Percentiles rank a stretch among this genome's conserved stretches.
Evolutionary conservation across 2,113 vertebrate species (phyloP).

Genomic region (Tupaia tana): DNA sequence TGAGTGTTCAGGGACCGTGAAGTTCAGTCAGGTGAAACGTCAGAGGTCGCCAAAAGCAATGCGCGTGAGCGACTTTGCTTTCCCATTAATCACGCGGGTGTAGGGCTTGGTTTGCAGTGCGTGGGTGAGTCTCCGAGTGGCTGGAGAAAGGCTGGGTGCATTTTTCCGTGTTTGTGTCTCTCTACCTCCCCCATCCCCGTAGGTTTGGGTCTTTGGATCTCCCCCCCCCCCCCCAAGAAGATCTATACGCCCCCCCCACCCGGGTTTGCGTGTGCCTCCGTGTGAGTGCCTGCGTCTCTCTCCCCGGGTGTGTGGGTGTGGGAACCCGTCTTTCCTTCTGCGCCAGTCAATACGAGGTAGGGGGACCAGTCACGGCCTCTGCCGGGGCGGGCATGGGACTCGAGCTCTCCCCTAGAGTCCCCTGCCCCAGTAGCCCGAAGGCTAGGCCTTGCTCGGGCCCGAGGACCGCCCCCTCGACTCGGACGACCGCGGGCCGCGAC

Average conservation of each 20-base stretch:
- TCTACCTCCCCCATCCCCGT: not conserved
- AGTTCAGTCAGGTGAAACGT: not conserved
- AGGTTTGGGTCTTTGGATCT: not conserved
- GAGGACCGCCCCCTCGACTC: not conserved
- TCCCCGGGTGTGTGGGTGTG: not conserved
- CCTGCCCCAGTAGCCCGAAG: not conserved
- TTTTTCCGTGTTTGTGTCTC: not conserved
- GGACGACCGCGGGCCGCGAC: not conserved
- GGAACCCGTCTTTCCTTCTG: constrained; percentile 43
- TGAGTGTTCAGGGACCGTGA: not conserved
- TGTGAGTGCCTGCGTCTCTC: not conserved
- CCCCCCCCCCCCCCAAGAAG: not conserved
- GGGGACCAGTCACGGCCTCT: not conserved
- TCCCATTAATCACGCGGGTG: not conserved
- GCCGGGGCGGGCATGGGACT: accelerated
- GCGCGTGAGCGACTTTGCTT: not conserved
- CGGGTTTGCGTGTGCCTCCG: not conserved
- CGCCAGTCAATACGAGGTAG: not conserved
- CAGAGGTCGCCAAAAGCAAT: not conserved
- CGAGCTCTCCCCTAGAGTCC: not conserved
- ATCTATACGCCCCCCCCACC: not conserved
- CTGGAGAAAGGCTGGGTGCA: not conserved
- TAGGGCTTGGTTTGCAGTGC: not conserved
- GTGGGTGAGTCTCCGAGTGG: not conserved
- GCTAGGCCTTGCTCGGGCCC: too few species aligned